A percentile compares a stretch with the other conserved stretches of the same genome.
These are phyloP conservation scores for Drosophila affinis DNA, from an alignment of 2,888 invertebrate genomes.

Conservation along the genomic window DNA sequence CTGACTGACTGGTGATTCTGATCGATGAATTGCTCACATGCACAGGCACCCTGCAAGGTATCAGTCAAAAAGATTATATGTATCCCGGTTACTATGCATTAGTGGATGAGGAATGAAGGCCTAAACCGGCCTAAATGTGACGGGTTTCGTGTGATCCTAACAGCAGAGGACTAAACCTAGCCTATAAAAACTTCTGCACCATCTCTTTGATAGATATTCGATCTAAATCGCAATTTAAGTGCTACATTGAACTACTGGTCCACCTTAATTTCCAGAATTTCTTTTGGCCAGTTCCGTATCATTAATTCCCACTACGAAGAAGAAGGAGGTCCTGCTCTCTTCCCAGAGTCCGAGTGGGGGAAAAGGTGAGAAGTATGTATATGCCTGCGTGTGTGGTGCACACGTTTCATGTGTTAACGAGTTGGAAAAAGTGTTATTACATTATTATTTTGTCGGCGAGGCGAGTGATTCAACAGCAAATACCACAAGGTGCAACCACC, in stretches of 20 bases:
- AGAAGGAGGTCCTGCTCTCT: neutral
- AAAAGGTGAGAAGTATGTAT: neutral
- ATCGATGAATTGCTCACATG: no score
- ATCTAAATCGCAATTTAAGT: neutral
- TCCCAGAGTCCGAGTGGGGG: neutral
- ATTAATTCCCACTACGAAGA: conserved; percentile 59
- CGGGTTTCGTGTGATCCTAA: no score
- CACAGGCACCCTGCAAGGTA: no score
- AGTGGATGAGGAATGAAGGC: no score
- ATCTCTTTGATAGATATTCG: neutral
- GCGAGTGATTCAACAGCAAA: conserved; percentile 60
- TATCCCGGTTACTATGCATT: no score
- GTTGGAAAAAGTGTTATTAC: conserved; percentile 81
- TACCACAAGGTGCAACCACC: conserved; percentile 38
- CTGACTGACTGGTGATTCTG: no score
- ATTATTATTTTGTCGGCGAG: conserved; percentile 78
- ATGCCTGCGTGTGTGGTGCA: conserved; percentile 7
- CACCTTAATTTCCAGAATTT: neutral
- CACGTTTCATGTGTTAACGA: conserved; percentile 76
- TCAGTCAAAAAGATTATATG: no score
- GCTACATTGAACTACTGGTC: neutral
- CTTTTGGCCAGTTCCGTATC: conserved; percentile 52
- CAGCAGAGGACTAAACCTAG: no score
- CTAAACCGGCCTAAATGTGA: no score
- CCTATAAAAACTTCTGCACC: no score